Conservation (phyloP, 2,888 invertebrate genomes). For the Heliconius aoede region DNA sequence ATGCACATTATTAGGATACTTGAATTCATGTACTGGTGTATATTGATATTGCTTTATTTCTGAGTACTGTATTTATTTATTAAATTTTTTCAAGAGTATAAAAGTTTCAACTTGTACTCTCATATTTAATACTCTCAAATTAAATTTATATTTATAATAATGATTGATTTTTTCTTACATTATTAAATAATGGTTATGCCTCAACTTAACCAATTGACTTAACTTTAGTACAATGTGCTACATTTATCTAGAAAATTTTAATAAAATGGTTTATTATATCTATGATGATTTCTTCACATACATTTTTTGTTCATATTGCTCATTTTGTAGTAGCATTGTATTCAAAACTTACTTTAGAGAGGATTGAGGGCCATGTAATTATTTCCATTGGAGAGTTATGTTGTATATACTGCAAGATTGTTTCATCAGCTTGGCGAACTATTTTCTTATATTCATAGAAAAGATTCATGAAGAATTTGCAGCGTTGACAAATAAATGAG, state of each 20-base stretch:
- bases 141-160: no score
- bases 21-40: neutral
- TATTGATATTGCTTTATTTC: neutral
- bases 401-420: slow-evolving; percentile 86
- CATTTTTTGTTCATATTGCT: no score
- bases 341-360: slow-evolving; percentile 68
- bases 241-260: neutral
- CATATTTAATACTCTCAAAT: no score
- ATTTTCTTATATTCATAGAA: slow-evolving; percentile 90
- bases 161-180: no score
- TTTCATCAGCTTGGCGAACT: slow-evolving; percentile 89
- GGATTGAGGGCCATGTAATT: slow-evolving; percentile 73
- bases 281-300: neutral
- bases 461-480: slow-evolving; percentile 87
- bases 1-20: neutral
- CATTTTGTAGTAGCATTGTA: neutral
- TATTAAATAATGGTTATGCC: no score
- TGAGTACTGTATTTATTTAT: neutral
- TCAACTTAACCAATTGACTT: no score
- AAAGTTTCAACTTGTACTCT: no score
- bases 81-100: neutral
- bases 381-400: slow-evolving; percentile 84
- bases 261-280: neutral
- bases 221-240: neutral
- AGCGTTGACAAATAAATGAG: slow-evolving; percentile 87